Conservation (phyloP, 2,888 invertebrate genomes). For the Erynnis tages region DNA sequence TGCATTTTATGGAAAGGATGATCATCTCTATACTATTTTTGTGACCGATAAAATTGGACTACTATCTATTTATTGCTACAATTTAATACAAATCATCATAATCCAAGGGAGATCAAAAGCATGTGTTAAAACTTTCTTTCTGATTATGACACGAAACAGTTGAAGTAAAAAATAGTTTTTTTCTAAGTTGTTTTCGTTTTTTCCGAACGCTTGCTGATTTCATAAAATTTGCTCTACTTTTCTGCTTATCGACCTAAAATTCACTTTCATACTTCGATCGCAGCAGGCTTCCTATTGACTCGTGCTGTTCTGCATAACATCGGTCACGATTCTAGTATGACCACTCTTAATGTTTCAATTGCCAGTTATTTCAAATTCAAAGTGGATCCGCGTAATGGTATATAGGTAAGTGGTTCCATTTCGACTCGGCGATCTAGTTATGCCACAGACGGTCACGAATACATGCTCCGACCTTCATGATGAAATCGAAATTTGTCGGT, state of each 20-base stretch:
- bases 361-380: conserved; percentile 56
- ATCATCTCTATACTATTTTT: too few relatives aligned
- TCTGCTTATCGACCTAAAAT: conserved; percentile 39
- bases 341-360: conserved; percentile 61
- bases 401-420: conserved; percentile 61
- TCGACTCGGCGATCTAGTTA: conserved; percentile 63
- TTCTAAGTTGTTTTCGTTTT: too few relatives aligned
- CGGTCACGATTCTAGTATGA: conserved; percentile 61
- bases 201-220: too few relatives aligned
- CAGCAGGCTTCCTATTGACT: conserved; percentile 56
- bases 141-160: too few relatives aligned
- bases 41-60: too few relatives aligned
- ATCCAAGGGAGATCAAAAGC: too few relatives aligned
- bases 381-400: conserved; percentile 52
- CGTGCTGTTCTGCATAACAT: conserved; percentile 66
- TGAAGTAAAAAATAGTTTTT: not conserved
- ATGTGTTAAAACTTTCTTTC: too few relatives aligned
- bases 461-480: conserved; percentile 58
- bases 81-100: too few relatives aligned
- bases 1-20: too few relatives aligned
- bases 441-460: conserved; percentile 57
- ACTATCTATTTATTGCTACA: too few relatives aligned
- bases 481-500: conserved; percentile 64
- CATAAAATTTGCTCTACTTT: conserved; percentile 15
- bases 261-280: conserved; percentile 46